These are phyloP conservation scores for Hemicentrotus pulcherrimus DNA, from an alignment of 35 echinoderm and acorn worm genomes.

Conservation along the genomic window DNA sequence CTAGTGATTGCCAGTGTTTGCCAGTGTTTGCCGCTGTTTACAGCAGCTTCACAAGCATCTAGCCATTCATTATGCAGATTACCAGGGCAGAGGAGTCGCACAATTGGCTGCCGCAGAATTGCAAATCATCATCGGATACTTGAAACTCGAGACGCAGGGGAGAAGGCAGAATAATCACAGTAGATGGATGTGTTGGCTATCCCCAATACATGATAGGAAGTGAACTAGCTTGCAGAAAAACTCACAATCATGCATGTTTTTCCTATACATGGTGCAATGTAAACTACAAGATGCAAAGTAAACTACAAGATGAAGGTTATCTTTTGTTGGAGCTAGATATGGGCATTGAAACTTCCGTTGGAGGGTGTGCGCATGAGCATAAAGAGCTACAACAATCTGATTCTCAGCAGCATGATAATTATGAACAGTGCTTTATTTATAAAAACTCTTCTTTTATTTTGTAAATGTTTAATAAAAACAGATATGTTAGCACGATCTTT, in stretches of 20 bases:
- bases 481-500: too few relatives aligned
- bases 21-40: neutral
- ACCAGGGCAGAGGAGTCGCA: neutral
- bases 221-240: neutral
- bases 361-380: too few relatives aligned
- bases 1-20: neutral
- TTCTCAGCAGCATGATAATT: too few relatives aligned
- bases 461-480: too few relatives aligned
- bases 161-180: neutral
- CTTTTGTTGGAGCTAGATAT: neutral
- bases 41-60: neutral
- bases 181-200: neutral
- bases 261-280: neutral
- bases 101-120: constrained; percentile 11
- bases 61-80: constrained; percentile 28
- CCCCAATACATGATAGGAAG: neutral
- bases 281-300: too few relatives aligned
- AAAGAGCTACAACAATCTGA: too few relatives aligned
- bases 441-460: too few relatives aligned
- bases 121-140: constrained; percentile 20
- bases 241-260: neutral
- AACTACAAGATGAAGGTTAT: neutral
- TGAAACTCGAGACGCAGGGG: neutral
- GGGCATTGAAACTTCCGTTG: too few relatives aligned
- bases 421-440: too few relatives aligned